Conservation (phyloP, 2,888 invertebrate species). For the Kuschelorhynchus macadamiae region DNA sequence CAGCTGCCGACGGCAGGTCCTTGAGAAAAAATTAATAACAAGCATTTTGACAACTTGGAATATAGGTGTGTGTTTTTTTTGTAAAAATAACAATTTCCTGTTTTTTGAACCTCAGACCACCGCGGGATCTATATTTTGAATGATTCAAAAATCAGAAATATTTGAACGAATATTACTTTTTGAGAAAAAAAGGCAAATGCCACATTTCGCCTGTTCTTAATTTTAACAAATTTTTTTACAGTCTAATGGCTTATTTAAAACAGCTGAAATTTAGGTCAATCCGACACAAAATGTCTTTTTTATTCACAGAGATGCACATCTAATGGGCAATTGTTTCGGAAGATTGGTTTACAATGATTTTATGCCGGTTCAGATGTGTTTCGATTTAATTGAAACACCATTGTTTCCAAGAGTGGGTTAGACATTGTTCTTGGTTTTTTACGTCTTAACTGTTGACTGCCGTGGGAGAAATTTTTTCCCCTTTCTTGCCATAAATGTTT, state of each 20-base stretch:
- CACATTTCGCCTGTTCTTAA: neutral
- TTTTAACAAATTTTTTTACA: neutral
- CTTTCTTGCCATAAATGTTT: constrained; percentile 11
- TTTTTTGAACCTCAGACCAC: no score
- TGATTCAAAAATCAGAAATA: no score
- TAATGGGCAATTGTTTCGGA: constrained; percentile 36
- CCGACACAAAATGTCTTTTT: constrained; percentile 15
- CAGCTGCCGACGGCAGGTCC: no score
- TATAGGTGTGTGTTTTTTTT: no score
- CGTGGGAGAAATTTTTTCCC: constrained; percentile 21
- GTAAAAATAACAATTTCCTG: no score
- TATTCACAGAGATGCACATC: constrained; percentile 26
- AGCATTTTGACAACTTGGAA: no score
- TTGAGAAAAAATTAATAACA: no score
- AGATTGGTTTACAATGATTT: constrained; percentile 36
- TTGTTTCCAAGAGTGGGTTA: constrained; percentile 35
- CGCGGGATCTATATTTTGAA: no score
- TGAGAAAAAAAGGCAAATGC: no score
- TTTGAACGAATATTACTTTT: no score
- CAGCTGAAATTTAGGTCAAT: constrained; percentile 16
- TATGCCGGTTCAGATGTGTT: constrained; percentile 35
- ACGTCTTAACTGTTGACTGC: constrained; percentile 30
- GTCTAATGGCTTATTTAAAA: neutral
- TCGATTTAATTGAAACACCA: constrained; percentile 40
- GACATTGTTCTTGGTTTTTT: constrained; percentile 35